Evolutionary conservation across 2,113 vertebrate genomes (phyloP), one percentile per base, ranked within the genome.

Genomic region (Corydoras maculifer): DNA sequence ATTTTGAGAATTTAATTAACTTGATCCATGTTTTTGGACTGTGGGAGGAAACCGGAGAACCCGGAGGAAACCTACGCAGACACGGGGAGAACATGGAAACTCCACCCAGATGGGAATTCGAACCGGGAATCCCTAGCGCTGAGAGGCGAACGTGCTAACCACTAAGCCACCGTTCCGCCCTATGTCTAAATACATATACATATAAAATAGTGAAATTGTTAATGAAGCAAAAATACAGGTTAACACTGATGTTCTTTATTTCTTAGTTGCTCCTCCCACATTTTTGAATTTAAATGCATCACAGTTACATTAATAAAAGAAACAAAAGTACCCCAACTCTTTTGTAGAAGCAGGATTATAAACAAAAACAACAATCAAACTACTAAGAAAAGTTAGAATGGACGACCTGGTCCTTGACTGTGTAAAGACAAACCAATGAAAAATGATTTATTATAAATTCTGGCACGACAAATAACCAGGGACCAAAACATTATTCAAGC

Each of bases 241-340:
- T 81, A 90, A 85, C 91, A 94, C 93, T 90, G 88, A 93, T 94
- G 88, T 93, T 90, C 90, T 97, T 98, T 99, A 98, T 99, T 98
- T 93, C 87, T 92, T 92, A 97, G 88, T 94, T 94, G 91, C 88
- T 94, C 93, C 90, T 94, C 94, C 92, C 93, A 96, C 95, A 96
- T 93, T 94, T 97, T 94, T 93, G 93, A 94, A 93, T 91, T 93
- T 92, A 95, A 98, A 99, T 94, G 95, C 93, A 90, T 94, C 95
- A 99, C 96, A 99, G 94, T 98, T 97, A 97, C 94, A 98, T 95
- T 92, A 93, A 98, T 98, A 92, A 98, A 99, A 99, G 93, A 96
- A 96, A 97, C 92, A 96, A 75, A 97, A 98, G 96, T 99, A 99
- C 97, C 97, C 97, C 92, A 91, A 97, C 90, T 97, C 88, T 92